Evolutionary conservation across 2,888 invertebrate species (phyloP).

Genomic region (Apoderus coryli): DNA sequence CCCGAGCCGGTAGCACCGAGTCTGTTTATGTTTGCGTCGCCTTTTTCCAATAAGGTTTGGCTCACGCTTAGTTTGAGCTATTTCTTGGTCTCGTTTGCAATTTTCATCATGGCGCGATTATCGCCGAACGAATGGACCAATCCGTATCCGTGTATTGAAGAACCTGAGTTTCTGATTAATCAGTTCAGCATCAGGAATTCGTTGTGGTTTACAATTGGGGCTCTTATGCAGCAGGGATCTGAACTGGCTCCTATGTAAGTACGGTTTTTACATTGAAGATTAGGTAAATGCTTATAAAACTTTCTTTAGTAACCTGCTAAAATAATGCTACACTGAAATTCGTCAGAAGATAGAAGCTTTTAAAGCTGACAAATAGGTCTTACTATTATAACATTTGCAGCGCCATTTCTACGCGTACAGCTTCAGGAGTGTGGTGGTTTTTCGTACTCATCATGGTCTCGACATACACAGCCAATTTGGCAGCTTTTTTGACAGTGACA

Average conservation of each 20-base stretch:
- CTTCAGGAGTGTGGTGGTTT: slow-evolving; percentile 82
- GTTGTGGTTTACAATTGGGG: slow-evolving; percentile 79
- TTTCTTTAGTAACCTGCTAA: slow-evolving; percentile 1
- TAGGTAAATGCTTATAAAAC: not conserved
- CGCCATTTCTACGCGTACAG: slow-evolving; percentile 75
- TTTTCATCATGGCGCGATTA: slow-evolving; percentile 57
- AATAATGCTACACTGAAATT: no score
- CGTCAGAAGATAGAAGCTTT: no score
- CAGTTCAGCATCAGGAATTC: slow-evolving; percentile 72
- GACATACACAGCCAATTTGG: slow-evolving; percentile 82
- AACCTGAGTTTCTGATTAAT: slow-evolving; percentile 70
- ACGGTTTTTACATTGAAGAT: not conserved
- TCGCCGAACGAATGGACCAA: slow-evolving; percentile 84
- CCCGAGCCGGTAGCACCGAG: slow-evolving; percentile 75
- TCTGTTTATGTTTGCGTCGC: slow-evolving; percentile 83
- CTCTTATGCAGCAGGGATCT: slow-evolving; percentile 74
- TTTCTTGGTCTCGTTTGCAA: slow-evolving; percentile 59
- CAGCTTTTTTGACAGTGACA: slow-evolving; percentile 79
- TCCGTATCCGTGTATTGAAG: slow-evolving; percentile 72
- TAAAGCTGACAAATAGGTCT: no score
- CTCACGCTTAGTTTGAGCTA: slow-evolving; percentile 69
- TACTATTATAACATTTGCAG: slow-evolving; percentile 36
- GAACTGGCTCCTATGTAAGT: slow-evolving; percentile 77
- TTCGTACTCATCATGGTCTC: slow-evolving; percentile 76
- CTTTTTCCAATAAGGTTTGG: slow-evolving; percentile 73